Evolutionary conservation across 64 coral and sea anemone species (phyloP).

Genomic region (Pocillopora damicornis): DNA sequence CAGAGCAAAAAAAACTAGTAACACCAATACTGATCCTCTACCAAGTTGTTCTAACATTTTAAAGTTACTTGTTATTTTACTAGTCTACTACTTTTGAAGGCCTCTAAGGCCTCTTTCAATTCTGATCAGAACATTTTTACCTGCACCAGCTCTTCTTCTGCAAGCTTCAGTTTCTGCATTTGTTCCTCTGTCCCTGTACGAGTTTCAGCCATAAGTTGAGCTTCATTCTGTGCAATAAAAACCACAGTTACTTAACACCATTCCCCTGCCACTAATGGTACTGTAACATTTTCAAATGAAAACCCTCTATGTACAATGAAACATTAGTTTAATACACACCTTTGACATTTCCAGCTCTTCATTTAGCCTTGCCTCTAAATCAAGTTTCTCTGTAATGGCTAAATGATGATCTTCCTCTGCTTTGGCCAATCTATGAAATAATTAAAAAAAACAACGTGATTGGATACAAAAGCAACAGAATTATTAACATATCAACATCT

Average conservation of each 20-base stretch:
- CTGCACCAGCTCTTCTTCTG: conserved; percentile 65
- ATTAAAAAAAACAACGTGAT: not conserved
- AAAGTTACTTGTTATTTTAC: no score
- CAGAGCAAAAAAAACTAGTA: no score
- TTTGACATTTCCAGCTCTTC: conserved; percentile 76
- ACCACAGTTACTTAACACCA: not conserved
- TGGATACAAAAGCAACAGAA: not conserved
- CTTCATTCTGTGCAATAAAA: not conserved
- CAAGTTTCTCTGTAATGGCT: conserved; percentile 80
- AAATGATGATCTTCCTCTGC: conserved; percentile 87
- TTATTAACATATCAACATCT: no score
- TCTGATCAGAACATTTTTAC: not conserved
- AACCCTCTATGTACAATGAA: no score
- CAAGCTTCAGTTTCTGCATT: conserved; percentile 67
- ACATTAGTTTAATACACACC: conserved; percentile 16
- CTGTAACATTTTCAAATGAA: no score
- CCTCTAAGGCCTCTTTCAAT: no score
- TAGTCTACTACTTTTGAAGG: no score
- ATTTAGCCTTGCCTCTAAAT: conserved; percentile 72
- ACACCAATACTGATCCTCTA: not conserved
- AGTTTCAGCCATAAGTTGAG: conserved; percentile 10
- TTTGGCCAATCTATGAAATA: conserved; percentile 43
- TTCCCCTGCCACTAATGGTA: no score
- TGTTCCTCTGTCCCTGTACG: conserved; percentile 69
- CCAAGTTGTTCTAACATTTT: not conserved